A percentile compares a stretch with the other conserved stretches of the same genome.
These are phyloP conservation scores for Irena cyanogastra DNA, from an alignment of 2,113 vertebrate species.

Conservation along the genomic window DNA sequence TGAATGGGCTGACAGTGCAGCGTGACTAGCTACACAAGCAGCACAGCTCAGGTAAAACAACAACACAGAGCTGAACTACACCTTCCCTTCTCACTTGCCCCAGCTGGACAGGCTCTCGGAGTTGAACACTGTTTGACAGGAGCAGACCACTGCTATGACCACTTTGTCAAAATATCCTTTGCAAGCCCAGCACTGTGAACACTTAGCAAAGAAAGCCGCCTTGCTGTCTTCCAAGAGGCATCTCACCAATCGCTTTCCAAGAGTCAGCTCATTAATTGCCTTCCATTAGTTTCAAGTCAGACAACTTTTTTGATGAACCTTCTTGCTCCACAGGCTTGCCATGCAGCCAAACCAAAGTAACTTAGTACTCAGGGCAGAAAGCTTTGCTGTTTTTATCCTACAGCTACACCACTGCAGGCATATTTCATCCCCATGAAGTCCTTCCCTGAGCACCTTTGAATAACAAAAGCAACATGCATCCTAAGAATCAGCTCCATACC, in stretches of 20 bases:
- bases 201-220: background rate
- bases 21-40: background rate
- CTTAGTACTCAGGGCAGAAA: background rate
- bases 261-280: background rate
- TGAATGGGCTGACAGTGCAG: background rate
- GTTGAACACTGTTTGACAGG: background rate
- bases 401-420: background rate
- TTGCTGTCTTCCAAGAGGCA: background rate
- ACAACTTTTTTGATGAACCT: background rate
- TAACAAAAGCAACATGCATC: background rate
- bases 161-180: background rate
- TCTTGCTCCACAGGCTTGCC: background rate
- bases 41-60: background rate
- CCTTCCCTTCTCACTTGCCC: background rate
- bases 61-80: background rate
- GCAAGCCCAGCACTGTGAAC: fast-evolving
- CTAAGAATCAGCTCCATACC: background rate
- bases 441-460: background rate
- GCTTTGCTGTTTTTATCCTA: background rate
- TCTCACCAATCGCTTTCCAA: background rate
- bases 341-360: background rate
- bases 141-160: background rate
- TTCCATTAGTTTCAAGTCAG: background rate
- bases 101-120: background rate
- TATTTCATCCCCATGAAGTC: background rate